Percentiles rank a stretch among this genome's conserved stretches.
Evolutionary conservation across 2,888 invertebrate genomes (phyloP).

Genomic region (Eudemis profundana): DNA sequence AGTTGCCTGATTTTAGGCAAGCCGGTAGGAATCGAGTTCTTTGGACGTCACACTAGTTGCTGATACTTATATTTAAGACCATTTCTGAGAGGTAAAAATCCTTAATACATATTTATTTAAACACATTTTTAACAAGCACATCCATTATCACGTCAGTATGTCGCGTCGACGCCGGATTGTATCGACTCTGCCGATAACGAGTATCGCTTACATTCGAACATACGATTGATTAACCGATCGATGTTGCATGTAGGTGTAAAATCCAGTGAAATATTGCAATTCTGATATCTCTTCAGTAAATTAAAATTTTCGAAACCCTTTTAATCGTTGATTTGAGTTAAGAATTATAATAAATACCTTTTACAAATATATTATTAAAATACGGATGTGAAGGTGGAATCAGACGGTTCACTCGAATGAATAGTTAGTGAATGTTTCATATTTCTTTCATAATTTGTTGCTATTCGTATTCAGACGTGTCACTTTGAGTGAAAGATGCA

Average conservation of each 20-base stretch:
- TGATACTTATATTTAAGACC: no score
- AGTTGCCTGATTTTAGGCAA: no score
- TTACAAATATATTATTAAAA: no score
- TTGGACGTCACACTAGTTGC: no score
- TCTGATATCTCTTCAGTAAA: neutral
- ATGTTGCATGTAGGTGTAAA: neutral
- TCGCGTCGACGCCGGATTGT: neutral
- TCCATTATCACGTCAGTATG: neutral
- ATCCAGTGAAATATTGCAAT: conserved; percentile 1
- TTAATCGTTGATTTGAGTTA: neutral
- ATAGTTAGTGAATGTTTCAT: no score
- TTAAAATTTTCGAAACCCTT: neutral
- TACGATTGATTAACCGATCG: conserved; percentile 18
- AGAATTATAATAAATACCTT: no score
- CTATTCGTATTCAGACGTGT: no score
- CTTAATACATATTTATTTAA: neutral
- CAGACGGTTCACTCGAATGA: no score
- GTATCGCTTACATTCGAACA: conserved; percentile 6
- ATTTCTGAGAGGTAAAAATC: neutral
- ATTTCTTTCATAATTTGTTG: no score
- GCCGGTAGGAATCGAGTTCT: no score
- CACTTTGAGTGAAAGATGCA: no score
- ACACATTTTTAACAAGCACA: neutral
- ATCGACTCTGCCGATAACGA: neutral
- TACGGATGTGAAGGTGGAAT: no score